Base-by-base conservation (phyloP, 2,888 invertebrate species). In the Gasteruption jaculator region DNA sequence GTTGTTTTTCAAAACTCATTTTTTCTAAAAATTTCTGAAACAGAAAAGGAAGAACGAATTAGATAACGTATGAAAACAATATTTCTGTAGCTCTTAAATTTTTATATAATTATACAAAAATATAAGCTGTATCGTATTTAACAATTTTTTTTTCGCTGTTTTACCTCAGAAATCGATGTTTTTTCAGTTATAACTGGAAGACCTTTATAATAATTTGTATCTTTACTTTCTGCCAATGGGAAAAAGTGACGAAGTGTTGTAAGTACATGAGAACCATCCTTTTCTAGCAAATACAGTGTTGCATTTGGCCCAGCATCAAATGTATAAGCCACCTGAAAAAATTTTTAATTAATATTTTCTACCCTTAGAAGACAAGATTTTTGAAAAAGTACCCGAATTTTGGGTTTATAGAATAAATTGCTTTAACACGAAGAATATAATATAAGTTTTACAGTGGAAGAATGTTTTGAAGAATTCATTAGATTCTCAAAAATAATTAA, bases 231-330 rank as follows among this genome's bases (percentile, higher is more conserved):
- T 30, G 39, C 38, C 41, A 80, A 74, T 12, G 91, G 92, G 58
- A 91, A 91, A 26, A 80, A 76, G 58, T 82, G 69, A 58, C 83
- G 79, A 4, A 95, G 70, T 10, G 89, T 67, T 19, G 81, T 73
- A 16, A 87, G 44, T 8, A 92, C 74, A 58, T 78, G 76, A 1
- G 82, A 74, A 0, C 93, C 83, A 66, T 88, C 79, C 47, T 85
- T 73, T 53, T 90, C 83, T 34, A 89, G 71, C 11, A 93, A 71
- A 72, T 88, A 95, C 0, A 97, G 71, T 68, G 92, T 94, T 4
- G 92, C 92, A 76, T 99, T 99, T 34, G 96, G 90, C 4, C 99
- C 99, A 39, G 99, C 99, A 78, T 99, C 99, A 75, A 92, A 99
- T 11, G 97, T 96, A 67, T 99, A 99, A 0, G 94, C 93, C 5